Percentiles rank a stretch among this genome's conserved stretches.
phyloP scores from a whole-genome alignment of 1,140 invertebrate genomes.

The Rhagoletis zephyria region DNA sequence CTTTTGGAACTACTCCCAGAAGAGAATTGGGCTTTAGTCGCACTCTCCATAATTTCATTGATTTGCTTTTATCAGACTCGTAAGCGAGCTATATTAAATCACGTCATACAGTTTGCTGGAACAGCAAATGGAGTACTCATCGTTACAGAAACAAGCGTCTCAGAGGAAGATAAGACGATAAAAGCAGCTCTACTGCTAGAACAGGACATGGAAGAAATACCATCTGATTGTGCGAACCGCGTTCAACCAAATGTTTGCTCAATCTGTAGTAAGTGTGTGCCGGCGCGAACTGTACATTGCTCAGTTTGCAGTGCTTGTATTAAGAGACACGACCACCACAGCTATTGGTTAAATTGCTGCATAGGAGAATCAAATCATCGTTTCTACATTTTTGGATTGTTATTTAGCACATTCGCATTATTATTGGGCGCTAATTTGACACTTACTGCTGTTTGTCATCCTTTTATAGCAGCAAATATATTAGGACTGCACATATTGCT shows the following conservation, averaged over 20 bases:
- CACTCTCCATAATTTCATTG: slow-evolving; percentile 64
- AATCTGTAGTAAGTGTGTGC: slow-evolving; percentile 66
- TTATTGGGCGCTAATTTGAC: slow-evolving; percentile 73
- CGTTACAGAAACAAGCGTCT: slow-evolving; percentile 66
- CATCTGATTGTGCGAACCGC: too few species aligned
- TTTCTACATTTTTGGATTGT: slow-evolving; percentile 71
- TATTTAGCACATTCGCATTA: slow-evolving; percentile 65
- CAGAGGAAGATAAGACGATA: slow-evolving; percentile 60
- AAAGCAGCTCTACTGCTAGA: slow-evolving; percentile 60
- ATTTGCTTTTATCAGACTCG: slow-evolving; percentile 66
- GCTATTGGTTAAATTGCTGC: slow-evolving; percentile 74
- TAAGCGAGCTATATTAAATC: slow-evolving; percentile 62
- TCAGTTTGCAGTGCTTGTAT: slow-evolving; percentile 67
- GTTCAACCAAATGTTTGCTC: slow-evolving; percentile 68
- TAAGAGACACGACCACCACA: slow-evolving; percentile 68
- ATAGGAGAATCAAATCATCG: slow-evolving; percentile 74
- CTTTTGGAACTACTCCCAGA: slow-evolving; percentile 73
- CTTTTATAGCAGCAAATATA: slow-evolving; percentile 69
- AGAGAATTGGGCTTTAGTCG: slow-evolving; percentile 73
- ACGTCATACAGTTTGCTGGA: slow-evolving; percentile 63
- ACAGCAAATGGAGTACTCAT: slow-evolving; percentile 65
- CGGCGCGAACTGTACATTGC: slow-evolving; percentile 64
- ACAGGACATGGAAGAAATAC: slow-evolving; percentile 60
- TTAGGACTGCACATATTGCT: slow-evolving; percentile 69
- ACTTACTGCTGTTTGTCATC: slow-evolving; percentile 74